phyloP scores from a whole-genome alignment of 1,140 invertebrate genomes.

The Paramacrobiotus metropolitanus region DNA sequence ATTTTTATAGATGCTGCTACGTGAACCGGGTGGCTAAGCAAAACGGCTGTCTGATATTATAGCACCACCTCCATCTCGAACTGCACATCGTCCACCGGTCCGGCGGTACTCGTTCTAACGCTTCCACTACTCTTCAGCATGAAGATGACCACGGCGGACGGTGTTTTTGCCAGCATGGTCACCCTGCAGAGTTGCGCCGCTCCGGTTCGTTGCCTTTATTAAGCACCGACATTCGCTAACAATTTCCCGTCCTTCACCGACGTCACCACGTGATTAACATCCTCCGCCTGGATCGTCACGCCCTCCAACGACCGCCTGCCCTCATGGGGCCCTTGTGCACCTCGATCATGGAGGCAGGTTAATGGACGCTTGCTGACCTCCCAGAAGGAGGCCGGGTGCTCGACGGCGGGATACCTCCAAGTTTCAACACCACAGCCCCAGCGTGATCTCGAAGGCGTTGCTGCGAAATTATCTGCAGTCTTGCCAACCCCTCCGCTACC shows the following conservation, averaged over 20 bases:
- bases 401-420: slow-evolving; percentile 58
- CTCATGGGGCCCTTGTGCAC: slow-evolving; percentile 58
- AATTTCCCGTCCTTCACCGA: slow-evolving; percentile 56
- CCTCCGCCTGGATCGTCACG: slow-evolving; percentile 46
- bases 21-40: too few species aligned
- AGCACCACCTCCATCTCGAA: too few species aligned
- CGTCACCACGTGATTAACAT: slow-evolving; percentile 41
- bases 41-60: too few species aligned
- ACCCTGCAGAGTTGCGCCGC: slow-evolving; percentile 34
- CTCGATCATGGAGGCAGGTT: slow-evolving; percentile 52
- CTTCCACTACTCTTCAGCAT: too few species aligned
- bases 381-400: slow-evolving; percentile 57
- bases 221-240: slow-evolving; percentile 66
- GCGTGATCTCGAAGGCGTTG: slow-evolving; percentile 76
- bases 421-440: slow-evolving; percentile 81
- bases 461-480: slow-evolving; percentile 87
- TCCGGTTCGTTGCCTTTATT: slow-evolving; percentile 46
- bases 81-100: too few species aligned
- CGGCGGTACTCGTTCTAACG: too few species aligned
- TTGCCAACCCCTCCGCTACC: slow-evolving; percentile 75
- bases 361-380: slow-evolving; percentile 60
- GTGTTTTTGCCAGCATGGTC: slow-evolving; percentile 32
- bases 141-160: slow-evolving; percentile 44
- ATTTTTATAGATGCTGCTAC: too few species aligned
- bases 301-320: slow-evolving; percentile 43